Percentiles rank a stretch among this genome's conserved stretches.
Evolutionary conservation across 2,797 vertebrate genomes (phyloP).

Genomic region (Siniperca obscura): DNA sequence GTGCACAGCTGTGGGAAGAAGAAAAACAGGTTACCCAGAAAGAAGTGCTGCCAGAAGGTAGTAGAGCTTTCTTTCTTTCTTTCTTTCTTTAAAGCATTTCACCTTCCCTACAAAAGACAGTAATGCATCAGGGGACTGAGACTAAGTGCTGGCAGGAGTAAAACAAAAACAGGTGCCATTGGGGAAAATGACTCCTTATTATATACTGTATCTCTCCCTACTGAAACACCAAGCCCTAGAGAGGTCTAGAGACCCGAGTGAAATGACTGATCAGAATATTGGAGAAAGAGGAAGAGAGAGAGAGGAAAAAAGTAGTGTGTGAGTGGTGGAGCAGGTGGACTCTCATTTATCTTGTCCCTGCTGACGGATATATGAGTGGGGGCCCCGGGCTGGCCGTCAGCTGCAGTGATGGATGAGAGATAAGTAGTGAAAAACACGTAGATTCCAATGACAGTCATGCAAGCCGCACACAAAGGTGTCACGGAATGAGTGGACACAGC

Average conservation of each 20-base stretch:
- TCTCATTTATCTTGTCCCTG: slow-evolving; percentile 59
- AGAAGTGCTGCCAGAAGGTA: slow-evolving; percentile 4
- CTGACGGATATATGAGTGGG: slow-evolving; percentile 52
- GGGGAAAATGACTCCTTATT: slow-evolving; percentile 60
- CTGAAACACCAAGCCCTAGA: slow-evolving; percentile 25
- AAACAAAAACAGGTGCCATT: slow-evolving; percentile 43
- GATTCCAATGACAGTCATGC: slow-evolving; percentile 49
- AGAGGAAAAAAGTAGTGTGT: background rate
- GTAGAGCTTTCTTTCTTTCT: slow-evolving; percentile 19
- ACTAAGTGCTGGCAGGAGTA: slow-evolving; percentile 40
- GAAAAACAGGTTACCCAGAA: slow-evolving; percentile 6
- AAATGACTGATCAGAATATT: slow-evolving; percentile 64
- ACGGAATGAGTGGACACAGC: background rate
- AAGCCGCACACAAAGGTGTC: slow-evolving; percentile 12
- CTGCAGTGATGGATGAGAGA: slow-evolving; percentile 53
- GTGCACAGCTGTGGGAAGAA: background rate
- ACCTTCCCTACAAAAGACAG: slow-evolving; percentile 14
- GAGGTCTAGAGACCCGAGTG: slow-evolving; percentile 24
- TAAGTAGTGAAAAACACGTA: slow-evolving; percentile 65
- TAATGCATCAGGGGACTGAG: slow-evolving; percentile 23
- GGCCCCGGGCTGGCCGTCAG: slow-evolving; percentile 40
- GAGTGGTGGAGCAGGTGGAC: slow-evolving; percentile 59
- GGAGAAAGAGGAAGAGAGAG: slow-evolving; percentile 17
- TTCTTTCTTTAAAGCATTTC: slow-evolving; percentile 20
- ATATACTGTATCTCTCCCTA: slow-evolving; percentile 31